Conservation (phyloP, 2,888 invertebrate species). For the Dolomedes plantarius region DNA sequence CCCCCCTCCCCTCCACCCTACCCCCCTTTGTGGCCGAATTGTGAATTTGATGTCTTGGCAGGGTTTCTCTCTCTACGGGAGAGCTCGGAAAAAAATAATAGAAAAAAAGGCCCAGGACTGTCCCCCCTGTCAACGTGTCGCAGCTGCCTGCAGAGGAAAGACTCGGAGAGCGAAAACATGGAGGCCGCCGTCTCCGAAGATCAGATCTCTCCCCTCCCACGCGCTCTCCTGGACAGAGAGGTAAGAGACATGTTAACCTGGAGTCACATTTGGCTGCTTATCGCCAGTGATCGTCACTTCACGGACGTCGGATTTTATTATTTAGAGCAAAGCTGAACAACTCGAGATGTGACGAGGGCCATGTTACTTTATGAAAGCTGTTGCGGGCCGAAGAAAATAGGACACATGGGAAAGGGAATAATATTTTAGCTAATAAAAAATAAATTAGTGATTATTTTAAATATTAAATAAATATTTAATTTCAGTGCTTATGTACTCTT, state of each 20-base stretch:
- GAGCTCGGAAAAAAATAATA: conserved; percentile 34
- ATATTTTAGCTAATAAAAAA: too few relatives aligned
- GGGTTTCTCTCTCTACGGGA: conserved; percentile 52
- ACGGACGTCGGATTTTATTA: too few relatives aligned
- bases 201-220: conserved; percentile 38
- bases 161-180: background rate
- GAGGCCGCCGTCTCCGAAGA: conserved; percentile 5
- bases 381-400: too few relatives aligned
- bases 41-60: conserved; percentile 53
- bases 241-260: background rate
- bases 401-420: too few relatives aligned
- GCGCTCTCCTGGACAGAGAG: conserved; percentile 13
- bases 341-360: too few relatives aligned
- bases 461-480: too few relatives aligned
- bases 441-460: too few relatives aligned
- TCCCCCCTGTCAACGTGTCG: conserved; percentile 45
- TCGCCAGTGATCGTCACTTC: conserved; percentile 6
- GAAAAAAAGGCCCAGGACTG: background rate
- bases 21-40: background rate
- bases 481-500: too few relatives aligned
- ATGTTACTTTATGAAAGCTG: too few relatives aligned
- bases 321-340: too few relatives aligned
- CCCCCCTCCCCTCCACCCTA: conserved; percentile 25
- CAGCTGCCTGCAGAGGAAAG: conserved; percentile 41
- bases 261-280: conserved; percentile 23